Percentiles rank a stretch among this genome's conserved stretches.
Evolutionary conservation across 2,797 vertebrate genomes (phyloP).

Genomic region (Pangasius krempfi): DNA sequence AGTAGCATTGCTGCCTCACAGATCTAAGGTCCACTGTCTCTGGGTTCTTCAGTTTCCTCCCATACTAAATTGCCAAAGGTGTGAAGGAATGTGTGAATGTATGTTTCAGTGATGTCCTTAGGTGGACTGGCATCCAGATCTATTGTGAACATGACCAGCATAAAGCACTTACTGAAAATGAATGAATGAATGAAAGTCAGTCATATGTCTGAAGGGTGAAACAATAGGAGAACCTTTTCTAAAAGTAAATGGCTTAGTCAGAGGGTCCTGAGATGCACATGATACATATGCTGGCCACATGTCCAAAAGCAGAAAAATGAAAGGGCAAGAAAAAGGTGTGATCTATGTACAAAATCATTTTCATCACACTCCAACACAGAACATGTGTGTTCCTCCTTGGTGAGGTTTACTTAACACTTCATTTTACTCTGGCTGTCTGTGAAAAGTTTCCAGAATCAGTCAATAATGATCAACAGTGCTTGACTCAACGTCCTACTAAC

Average conservation of each 20-base stretch:
- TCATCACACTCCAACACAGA: constrained; percentile 71
- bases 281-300: constrained; percentile 76
- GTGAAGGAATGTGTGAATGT: neutral
- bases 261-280: constrained; percentile 18
- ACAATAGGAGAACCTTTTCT: constrained; percentile 9
- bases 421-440: constrained; percentile 47
- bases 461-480: neutral
- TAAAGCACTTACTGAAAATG: neutral
- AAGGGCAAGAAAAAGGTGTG: constrained; percentile 68
- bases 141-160: neutral
- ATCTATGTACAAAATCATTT: constrained; percentile 71
- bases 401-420: constrained; percentile 49
- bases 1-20: neutral
- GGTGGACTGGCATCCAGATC: neutral
- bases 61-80: neutral
- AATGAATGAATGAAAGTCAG: neutral
- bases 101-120: neutral
- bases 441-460: constrained; percentile 40
- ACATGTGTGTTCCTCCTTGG: constrained; percentile 64
- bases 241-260: constrained; percentile 18
- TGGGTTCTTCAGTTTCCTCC: neutral
- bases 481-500: neutral
- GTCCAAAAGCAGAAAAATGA: constrained; percentile 66
- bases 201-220: neutral
- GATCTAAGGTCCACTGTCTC: neutral